phyloP scores from a whole-genome alignment of 2,888 invertebrate species.

The Biston stratarius region DNA sequence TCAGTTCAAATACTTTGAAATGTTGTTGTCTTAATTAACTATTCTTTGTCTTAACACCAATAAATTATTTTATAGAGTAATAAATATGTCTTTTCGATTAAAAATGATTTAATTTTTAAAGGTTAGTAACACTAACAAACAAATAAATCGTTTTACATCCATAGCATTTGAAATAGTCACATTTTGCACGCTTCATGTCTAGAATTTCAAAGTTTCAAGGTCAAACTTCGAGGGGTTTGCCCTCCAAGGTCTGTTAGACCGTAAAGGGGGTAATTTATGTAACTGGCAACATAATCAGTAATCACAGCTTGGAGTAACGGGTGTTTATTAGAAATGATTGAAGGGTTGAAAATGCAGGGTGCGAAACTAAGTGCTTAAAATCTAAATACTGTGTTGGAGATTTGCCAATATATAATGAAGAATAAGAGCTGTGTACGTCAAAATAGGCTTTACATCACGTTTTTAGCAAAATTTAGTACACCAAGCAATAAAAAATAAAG shows the following conservation, averaged over 20 bases:
- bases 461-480: too few relatives aligned
- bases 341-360: conserved; percentile 30
- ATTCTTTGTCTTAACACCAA: too few relatives aligned
- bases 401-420: background rate
- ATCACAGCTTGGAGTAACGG: conserved; percentile 36
- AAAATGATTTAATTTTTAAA: background rate
- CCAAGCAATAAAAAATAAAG: too few relatives aligned
- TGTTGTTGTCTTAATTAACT: too few relatives aligned
- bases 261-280: conserved; percentile 42
- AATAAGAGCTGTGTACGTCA: background rate
- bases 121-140: background rate
- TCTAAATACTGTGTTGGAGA: conserved; percentile 14
- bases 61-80: too few relatives aligned
- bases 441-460: background rate
- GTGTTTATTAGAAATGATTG: conserved; percentile 40
- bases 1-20: too few relatives aligned
- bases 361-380: conserved; percentile 21
- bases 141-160: background rate
- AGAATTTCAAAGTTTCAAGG: conserved; percentile 26
- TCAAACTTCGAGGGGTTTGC: conserved; percentile 11
- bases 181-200: conserved; percentile 10
- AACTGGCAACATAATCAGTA: conserved; percentile 37
- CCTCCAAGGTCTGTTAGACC: conserved; percentile 37
- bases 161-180: conserved; percentile 12
- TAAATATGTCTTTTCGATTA: too few relatives aligned